Evolutionary conservation across 2,113 vertebrate species (phyloP), one percentile per base, ranked within the genome.

Genomic region (Protomyctophum bolini): DNA sequence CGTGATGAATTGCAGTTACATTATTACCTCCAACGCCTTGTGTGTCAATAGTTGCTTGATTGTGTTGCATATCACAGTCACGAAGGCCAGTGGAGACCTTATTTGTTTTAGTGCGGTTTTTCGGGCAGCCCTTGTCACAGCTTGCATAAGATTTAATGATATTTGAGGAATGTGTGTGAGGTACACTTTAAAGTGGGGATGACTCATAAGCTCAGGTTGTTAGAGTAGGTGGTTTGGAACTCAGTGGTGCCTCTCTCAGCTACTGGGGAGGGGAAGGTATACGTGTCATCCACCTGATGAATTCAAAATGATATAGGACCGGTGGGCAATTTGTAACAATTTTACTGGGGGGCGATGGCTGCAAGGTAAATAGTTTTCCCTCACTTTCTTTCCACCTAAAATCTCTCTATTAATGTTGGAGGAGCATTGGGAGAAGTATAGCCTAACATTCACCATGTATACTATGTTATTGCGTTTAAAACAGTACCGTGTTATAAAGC

Each of bases 141-240:
- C 77, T 80, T 81, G 83, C 55, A 76, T n/a, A 15, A 56, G 61
- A 70, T 75, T 58, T 70, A 72, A 77, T 68, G n/a, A 71, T 77
- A 8, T 58, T 64, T 56, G 72, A 41, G 4, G 11, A 70, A 66
- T 10, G 51, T 57, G 49, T 63, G 29, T 59, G 29, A 29, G 45
- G 12, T 56, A 50, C 10, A 63, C 14, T 58, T 58, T 61, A 8
- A 48, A 10, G 33, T 61, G 7, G 12, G 33, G 64, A 60, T 87
- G 69, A 85, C 46, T 75, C 73, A 80, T 8, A 2, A 74, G 33
- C 28, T 52, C 75, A 67, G 81, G 83, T 75, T 76, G 84, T 88
- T 76, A 50, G 51, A 73, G 63, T 81, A 80, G 49, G 80, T 65
- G 21, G 21, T 61, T 79, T n/a, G n/a, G 45, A 80, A 72, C 54